Evolutionary conservation across 2,888 invertebrate species (phyloP), one percentile per base, ranked within the genome.

Genomic region (Marasmarcha lunaedactyla): DNA sequence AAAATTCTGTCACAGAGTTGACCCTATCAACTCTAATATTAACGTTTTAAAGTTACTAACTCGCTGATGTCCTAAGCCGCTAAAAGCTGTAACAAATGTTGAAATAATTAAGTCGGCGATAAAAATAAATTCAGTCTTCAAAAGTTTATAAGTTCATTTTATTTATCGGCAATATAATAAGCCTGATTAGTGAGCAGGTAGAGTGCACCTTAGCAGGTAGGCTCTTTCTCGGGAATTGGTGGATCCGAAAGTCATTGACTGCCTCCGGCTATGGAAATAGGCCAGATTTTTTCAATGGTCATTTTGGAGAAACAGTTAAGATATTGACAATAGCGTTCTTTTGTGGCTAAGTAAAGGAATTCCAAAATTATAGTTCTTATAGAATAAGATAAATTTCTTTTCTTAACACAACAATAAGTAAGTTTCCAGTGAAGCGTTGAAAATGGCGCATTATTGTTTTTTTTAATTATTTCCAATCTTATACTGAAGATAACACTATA

Each of bases 251-350:
- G 42, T 54, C 58, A 63, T 57, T 60, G 57, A 57, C 49, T 46
- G 51, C 45, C 53, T 54, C 55, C 44, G 42, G 50, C 30, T 11
- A 30, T 11, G 45, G 47, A 43, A 49, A 50, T 41, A 43, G 36
- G 54, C 57, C 45, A 39, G 54, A 58, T 67, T 70, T 70, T 73
- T 74, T 68, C 68, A 61, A 60, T 65, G 72, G 69, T 70, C 65
- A 71, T 55, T 71, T 68, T 57, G 51, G 52, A 58, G 55, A 53
- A 70, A 74, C 77, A 70, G 78, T 79, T 77, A 76, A 46, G 51
- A 49, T 51, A 46, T 50, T 37, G 38, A 53, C 51, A 49, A 48
- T 45, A 45, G 46, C 45, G 50, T 49, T 49, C 62, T 60, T 70
- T 77, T 76, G 70, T 71, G 54, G 44, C 7, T 20, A 20, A 20